Conservation (phyloP, 2,797 vertebrate genomes). For the Channallabes apus region DNA sequence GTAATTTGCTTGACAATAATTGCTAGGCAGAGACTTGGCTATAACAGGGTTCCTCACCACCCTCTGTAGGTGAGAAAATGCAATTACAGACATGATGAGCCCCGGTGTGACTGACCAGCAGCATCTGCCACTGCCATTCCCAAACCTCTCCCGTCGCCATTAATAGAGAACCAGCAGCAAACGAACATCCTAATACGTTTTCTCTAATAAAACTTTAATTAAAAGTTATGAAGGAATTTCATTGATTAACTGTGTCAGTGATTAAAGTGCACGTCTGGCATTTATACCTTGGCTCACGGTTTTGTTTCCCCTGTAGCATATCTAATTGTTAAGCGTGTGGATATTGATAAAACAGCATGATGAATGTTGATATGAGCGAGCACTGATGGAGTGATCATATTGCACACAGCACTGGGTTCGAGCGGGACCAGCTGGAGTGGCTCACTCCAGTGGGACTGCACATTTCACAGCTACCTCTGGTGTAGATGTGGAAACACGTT, state of each 20-base stretch:
- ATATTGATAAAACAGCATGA: constrained; percentile 95
- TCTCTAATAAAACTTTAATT: constrained; percentile 87
- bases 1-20: constrained; percentile 96
- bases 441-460: constrained; percentile 85
- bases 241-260: constrained; percentile 90
- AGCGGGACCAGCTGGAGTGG: constrained; percentile 95
- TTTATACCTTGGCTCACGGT: constrained; percentile 70
- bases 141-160: constrained; percentile 73
- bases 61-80: constrained; percentile 99
- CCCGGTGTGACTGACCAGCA: constrained; percentile 78
- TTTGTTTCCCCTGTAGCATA: constrained; percentile 84
- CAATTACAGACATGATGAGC: constrained; percentile 92
- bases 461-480: constrained; percentile 89
- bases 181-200: constrained; percentile 79
- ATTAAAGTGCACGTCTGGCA: constrained; percentile 83
- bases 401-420: constrained; percentile 88
- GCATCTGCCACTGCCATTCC: constrained; percentile 83
- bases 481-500: constrained; percentile 79
- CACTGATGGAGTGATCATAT: constrained; percentile 98
- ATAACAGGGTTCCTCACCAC: constrained; percentile 94
- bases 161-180: constrained; percentile 77
- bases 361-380: constrained; percentile 90
- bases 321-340: constrained; percentile 85
- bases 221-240: constrained; percentile 87
- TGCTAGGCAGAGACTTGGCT: constrained; percentile 87